A percentile compares a stretch with the other conserved stretches of the same genome.
These are phyloP conservation scores for Mormyrus iriodes DNA, from an alignment of 2,113 vertebrate genomes.

Conservation along the genomic window DNA sequence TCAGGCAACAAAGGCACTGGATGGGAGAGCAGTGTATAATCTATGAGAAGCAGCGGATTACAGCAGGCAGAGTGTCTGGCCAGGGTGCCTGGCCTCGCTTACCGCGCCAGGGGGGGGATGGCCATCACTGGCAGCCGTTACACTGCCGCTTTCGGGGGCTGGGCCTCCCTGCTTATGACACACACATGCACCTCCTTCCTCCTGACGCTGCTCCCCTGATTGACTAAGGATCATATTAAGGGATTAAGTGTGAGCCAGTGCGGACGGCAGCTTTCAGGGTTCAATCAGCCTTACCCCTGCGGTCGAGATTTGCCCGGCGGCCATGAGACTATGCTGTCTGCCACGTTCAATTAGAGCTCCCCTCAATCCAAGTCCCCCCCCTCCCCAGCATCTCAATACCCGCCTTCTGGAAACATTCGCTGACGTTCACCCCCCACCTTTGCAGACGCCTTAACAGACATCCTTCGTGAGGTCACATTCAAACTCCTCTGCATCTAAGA, in stretches of 20 bases:
- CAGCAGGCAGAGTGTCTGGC: constrained; percentile 35
- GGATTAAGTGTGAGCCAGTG: constrained; percentile 31
- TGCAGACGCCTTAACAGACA: neutral
- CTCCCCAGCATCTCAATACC: neutral
- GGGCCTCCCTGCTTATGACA: neutral
- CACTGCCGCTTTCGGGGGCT: neutral
- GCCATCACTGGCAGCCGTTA: constrained; percentile 2
- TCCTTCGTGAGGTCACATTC: constrained; percentile 48
- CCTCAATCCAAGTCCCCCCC: constrained; percentile 8
- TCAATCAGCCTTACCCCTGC: constrained; percentile 19
- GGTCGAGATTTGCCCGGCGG: neutral
- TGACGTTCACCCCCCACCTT: constrained; percentile 17
- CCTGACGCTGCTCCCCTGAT: neutral
- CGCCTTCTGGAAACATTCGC: constrained; percentile 11
- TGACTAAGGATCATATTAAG: constrained; percentile 29
- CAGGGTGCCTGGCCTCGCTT: constrained; percentile 21
- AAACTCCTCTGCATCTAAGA: constrained; percentile 46
- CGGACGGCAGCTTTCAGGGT: constrained; percentile 31
- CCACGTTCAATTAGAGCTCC: constrained; percentile 13
- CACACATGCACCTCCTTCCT: neutral
- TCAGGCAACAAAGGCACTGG: constrained; percentile 37
- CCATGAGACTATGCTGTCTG: constrained; percentile 10
- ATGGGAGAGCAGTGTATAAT: constrained; percentile 44
- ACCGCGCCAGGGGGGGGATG: neutral
- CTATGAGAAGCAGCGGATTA: constrained; percentile 60